Percentiles rank a stretch among this genome's conserved stretches.
Conservation (phyloP, 2,797 vertebrate genomes). For the Meda fulgida region DNA sequence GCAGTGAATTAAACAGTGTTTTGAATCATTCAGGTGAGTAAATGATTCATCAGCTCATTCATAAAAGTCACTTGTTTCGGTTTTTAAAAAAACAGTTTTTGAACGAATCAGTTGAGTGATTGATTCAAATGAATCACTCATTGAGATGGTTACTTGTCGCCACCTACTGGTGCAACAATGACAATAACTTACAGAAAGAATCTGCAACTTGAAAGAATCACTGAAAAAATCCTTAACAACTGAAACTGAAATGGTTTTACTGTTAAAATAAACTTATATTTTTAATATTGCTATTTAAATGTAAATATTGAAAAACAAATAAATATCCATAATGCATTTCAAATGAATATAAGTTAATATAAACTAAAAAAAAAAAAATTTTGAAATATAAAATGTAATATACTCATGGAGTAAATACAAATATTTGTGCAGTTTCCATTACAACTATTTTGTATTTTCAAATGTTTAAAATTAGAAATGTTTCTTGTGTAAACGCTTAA, state of each 20-base stretch:
- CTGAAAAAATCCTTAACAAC: background rate
- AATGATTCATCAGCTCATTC: background rate
- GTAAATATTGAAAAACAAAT: background rate
- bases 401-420: background rate
- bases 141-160: background rate
- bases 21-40: background rate
- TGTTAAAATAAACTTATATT: background rate
- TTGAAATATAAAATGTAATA: background rate
- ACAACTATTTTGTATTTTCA: background rate
- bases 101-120: background rate
- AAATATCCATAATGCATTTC: background rate
- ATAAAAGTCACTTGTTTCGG: background rate
- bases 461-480: background rate
- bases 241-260: background rate
- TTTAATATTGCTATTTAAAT: background rate
- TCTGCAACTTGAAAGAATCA: too few relatives aligned
- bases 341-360: background rate
- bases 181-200: background rate
- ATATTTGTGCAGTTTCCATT: background rate
- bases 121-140: background rate
- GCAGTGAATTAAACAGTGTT: background rate
- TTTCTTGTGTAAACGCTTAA: background rate
- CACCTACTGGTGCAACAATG: too few relatives aligned
- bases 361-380: background rate
- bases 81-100: background rate